phyloP scores from a whole-genome alignment of 2,797 vertebrate species.

The Dipus sagitta region DNA sequence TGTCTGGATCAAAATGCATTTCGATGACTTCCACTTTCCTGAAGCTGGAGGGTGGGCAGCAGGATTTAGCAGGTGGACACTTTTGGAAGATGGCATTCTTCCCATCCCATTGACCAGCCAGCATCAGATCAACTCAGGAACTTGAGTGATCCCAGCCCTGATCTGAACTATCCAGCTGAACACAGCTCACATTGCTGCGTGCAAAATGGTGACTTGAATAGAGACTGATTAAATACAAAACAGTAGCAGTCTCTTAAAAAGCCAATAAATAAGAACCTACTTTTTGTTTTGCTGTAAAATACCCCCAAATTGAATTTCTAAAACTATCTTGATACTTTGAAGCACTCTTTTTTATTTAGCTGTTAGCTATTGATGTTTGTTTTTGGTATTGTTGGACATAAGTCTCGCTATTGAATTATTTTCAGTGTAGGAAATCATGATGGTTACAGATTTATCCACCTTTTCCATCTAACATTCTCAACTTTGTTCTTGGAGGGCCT shows the following conservation, averaged over 20 bases:
- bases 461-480: background rate
- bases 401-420: constrained; percentile 28
- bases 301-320: constrained; percentile 17
- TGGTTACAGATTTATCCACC: no score
- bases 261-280: background rate
- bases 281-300: background rate
- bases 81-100: background rate
- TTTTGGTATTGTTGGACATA: background rate
- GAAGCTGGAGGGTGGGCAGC: background rate
- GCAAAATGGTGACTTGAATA: background rate
- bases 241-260: background rate
- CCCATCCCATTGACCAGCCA: background rate
- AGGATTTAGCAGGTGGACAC: background rate
- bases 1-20: background rate
- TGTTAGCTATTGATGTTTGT: constrained; percentile 22
- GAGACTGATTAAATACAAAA: background rate
- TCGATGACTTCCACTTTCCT: background rate
- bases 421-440: constrained; percentile 2
- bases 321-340: constrained; percentile 13
- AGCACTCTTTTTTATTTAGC: background rate
- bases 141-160: background rate
- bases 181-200: background rate
- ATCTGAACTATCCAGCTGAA: background rate
- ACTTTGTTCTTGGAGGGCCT: background rate
- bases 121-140: background rate